Conservation (phyloP, 2,113 vertebrate species). For the Hiodon tergisus region DNA sequence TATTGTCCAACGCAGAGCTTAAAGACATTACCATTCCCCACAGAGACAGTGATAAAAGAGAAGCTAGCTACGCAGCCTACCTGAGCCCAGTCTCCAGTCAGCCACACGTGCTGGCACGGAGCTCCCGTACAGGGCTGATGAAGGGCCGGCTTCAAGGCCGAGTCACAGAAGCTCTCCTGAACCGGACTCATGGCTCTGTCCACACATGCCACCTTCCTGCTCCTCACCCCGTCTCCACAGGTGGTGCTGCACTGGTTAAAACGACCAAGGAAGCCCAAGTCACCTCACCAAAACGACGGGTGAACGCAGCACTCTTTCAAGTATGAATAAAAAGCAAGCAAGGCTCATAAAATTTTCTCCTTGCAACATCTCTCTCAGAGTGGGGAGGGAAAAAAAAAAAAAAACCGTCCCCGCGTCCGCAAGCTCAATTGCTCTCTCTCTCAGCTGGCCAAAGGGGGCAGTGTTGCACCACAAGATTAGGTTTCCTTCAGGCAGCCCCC, state of each 20-base stretch:
- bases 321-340: too few species aligned
- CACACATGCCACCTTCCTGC: constrained; percentile 66
- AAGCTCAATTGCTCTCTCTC: background rate
- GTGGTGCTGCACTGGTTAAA: constrained; percentile 67
- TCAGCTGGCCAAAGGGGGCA: constrained; percentile 40
- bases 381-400: background rate
- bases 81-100: constrained; percentile 76
- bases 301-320: background rate
- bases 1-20: too few species aligned
- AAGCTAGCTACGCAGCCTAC: constrained; percentile 48
- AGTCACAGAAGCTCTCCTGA: constrained; percentile 69
- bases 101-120: constrained; percentile 68
- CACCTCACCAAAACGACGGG: background rate
- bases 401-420: too few species aligned
- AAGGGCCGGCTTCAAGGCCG: constrained; percentile 54
- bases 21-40: too few species aligned
- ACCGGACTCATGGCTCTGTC: constrained; percentile 53
- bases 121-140: constrained; percentile 56
- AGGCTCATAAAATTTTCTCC: background rate
- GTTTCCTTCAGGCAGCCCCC: background rate
- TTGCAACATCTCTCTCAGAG: too few species aligned
- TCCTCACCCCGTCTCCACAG: constrained; percentile 60
- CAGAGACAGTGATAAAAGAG: background rate
- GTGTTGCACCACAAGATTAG: constrained; percentile 38
- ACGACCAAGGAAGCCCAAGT: background rate